Base-by-base conservation (phyloP, 1,140 invertebrate genomes). In the Drosophila bocki region DNA sequence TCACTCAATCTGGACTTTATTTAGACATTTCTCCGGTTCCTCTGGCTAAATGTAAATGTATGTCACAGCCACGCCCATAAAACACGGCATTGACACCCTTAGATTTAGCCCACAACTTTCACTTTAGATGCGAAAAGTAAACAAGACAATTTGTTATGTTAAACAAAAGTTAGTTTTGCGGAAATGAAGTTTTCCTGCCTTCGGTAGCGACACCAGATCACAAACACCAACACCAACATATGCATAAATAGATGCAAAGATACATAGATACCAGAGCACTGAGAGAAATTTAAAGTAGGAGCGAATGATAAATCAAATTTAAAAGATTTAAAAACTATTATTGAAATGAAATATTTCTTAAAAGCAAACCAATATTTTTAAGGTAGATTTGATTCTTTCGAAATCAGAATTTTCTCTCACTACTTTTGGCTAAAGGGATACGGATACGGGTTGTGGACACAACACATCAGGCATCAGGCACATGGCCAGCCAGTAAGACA, bases 71-170 rank as follows among this genome's bases (percentile, higher is more conserved):
- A 77, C 60, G 69, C 74, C 75, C 54, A 39, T 7, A 37, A 54
- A 9, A 54, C 12, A 13, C 33, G 33, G 12, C 17, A 37, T 26
- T 11, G 11, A 22, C 48, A 26, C 51, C 19, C 51, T 8, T 15
- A 37, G 33, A 9, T 22, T 37, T 13, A 53, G 51, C 33, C 13
- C 50, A 48, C n/a, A 68, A 86, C 77, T 82, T 78, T 77, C 67
- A 72, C 79, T 85, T 67, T 32, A 65, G 61, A 87, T 78, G 61
- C 80, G 48, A 75, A 86, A 75, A 84, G 85, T 83, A 88, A 88
- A 88, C 84, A 90, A 88, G 75, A 90, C 85, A 88, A 88, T 88
- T 88, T 88, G 81, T 90, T 90, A 90, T 88, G 84, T 85, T 88
- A 84, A 88, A 79, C 84, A 81, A 88, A 90, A 88, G 84, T 88